These are phyloP conservation scores for Pachycephala philippinensis DNA, from an alignment of 2,113 vertebrate species.

Conservation along the genomic window DNA sequence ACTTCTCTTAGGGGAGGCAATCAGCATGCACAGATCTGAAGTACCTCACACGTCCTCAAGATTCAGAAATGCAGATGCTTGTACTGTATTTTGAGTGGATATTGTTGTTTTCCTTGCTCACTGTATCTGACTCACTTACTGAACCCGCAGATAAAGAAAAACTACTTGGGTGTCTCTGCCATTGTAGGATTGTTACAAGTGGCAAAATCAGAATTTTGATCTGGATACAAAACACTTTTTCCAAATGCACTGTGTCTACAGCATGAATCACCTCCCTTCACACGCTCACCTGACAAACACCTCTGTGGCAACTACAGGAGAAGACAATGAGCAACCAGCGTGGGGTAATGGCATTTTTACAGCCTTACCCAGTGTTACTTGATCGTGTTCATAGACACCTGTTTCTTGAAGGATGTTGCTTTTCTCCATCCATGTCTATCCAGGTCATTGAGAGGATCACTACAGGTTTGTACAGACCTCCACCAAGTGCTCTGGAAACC, in stretches of 20 bases:
- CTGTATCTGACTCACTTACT: background rate
- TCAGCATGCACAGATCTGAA: background rate
- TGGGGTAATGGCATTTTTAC: background rate
- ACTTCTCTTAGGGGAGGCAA: background rate
- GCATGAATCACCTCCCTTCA: background rate
- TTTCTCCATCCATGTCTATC: background rate
- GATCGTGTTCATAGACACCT: background rate
- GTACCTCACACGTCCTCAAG: too few relatives aligned
- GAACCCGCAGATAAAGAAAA: background rate
- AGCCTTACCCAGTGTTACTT: background rate
- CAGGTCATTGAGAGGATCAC: background rate
- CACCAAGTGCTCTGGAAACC: background rate
- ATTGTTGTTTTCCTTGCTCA: background rate
- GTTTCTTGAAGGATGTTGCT: background rate
- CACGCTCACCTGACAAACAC: accelerated
- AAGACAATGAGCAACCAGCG: background rate
- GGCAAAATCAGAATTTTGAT: background rate
- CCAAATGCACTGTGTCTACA: accelerated
- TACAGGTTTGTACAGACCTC: background rate
- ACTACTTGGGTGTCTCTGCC: background rate
- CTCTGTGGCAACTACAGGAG: background rate
- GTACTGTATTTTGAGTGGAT: background rate
- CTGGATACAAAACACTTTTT: background rate
- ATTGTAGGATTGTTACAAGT: background rate
- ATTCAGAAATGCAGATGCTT: background rate